These are phyloP conservation scores for Thalassoma bifasciatum DNA, from an alignment of 2,113 vertebrate genomes.

Conservation along the genomic window DNA sequence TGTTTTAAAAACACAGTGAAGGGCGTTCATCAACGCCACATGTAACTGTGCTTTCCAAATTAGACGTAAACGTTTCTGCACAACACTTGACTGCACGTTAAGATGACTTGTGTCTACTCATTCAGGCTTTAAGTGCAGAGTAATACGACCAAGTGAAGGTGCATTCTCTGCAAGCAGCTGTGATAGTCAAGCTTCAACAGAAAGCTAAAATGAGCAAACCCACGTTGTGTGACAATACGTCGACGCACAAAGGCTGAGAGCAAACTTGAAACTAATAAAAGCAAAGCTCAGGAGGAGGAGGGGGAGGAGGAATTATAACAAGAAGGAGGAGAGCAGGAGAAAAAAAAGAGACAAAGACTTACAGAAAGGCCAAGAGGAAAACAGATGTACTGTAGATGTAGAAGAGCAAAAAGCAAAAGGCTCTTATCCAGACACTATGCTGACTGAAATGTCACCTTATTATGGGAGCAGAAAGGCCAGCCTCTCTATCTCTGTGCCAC, in stretches of 20 bases:
- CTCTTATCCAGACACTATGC: slow-evolving; percentile 58
- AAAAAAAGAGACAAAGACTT: slow-evolving; percentile 10
- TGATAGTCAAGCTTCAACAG: neutral
- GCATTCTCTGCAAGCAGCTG: neutral
- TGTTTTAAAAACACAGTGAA: neutral
- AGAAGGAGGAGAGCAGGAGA: neutral
- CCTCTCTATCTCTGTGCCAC: slow-evolving; percentile 33
- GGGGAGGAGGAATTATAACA: neutral
- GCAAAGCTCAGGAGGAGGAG: slow-evolving; percentile 20
- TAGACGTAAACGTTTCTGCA: neutral
- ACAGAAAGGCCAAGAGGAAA: slow-evolving; percentile 33
- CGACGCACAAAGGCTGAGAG: slow-evolving; percentile 22
- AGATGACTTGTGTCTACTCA: neutral
- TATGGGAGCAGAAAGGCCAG: slow-evolving; percentile 63
- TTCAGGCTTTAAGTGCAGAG: neutral
- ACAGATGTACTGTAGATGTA: slow-evolving; percentile 30
- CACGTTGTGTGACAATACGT: slow-evolving; percentile 7
- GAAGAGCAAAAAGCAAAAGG: slow-evolving; percentile 39
- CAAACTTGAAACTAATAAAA: slow-evolving; percentile 31
- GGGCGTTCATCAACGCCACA: too few species aligned
- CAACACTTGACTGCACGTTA: neutral
- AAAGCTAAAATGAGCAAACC: slow-evolving; percentile 4
- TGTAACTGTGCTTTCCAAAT: neutral
- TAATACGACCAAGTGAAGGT: too few species aligned
- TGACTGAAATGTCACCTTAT: slow-evolving; percentile 73